Percentiles rank a stretch among this genome's conserved stretches.
Conservation (phyloP, 2,888 invertebrate species). For the Cordilura impudica region DNA sequence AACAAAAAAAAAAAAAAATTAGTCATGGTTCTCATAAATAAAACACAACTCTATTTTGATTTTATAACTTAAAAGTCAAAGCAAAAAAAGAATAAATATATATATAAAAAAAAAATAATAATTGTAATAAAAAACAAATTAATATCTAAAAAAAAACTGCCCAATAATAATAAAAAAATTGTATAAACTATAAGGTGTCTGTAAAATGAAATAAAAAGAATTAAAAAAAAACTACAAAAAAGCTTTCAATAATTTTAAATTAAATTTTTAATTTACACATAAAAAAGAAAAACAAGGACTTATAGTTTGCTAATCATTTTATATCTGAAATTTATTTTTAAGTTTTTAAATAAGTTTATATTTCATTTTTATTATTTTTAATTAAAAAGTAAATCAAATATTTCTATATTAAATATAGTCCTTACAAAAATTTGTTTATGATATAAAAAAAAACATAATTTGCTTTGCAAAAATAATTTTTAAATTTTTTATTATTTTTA, state of each 20-base stretch:
- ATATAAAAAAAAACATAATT: background rate
- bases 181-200: slow-evolving; percentile 42
- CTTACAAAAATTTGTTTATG: slow-evolving; percentile 45
- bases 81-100: slow-evolving; percentile 47
- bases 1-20: slow-evolving; percentile 20
- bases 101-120: slow-evolving; percentile 16
- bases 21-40: slow-evolving; percentile 42
- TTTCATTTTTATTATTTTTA: slow-evolving; percentile 22
- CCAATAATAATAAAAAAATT: slow-evolving; percentile 50
- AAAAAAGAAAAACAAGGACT: slow-evolving; percentile 19
- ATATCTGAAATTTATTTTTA: background rate
- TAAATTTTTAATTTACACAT: slow-evolving; percentile 31
- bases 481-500: background rate
- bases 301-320: slow-evolving; percentile 7
- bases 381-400: slow-evolving; percentile 46
- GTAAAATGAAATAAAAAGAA: slow-evolving; percentile 24
- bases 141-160: slow-evolving; percentile 60
- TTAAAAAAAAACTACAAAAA: background rate
- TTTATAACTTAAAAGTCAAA: slow-evolving; percentile 48
- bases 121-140: slow-evolving; percentile 26
- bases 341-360: background rate
- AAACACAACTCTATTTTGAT: background rate
- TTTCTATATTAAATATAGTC: slow-evolving; percentile 61
- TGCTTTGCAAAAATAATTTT: background rate
- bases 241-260: slow-evolving; percentile 40